Conservation (phyloP, 2,113 vertebrate genomes). For the Callipepla californica region DNA sequence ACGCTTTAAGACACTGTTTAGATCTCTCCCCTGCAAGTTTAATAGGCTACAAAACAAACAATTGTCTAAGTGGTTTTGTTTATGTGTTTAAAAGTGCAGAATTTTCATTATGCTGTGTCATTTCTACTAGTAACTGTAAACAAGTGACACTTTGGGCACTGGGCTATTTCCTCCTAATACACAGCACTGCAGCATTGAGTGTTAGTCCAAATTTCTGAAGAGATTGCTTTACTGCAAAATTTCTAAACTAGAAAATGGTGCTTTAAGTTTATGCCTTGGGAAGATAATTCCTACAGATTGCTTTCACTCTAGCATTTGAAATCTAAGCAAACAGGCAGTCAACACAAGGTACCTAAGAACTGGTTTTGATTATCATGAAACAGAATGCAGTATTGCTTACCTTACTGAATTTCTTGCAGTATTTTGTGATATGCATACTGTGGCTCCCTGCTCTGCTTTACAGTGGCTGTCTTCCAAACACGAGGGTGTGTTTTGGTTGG, state of each 20-base stretch:
- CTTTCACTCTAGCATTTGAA: not conserved
- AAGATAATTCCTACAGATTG: constrained; percentile 30
- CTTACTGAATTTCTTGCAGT: not conserved
- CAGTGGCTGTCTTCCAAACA: accelerated
- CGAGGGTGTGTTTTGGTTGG: not conserved
- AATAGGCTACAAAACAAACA: not conserved
- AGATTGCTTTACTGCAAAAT: not conserved
- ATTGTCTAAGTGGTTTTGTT: not conserved
- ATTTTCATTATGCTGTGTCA: not conserved
- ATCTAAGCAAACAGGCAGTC: constrained; percentile 31
- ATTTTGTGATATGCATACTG: not conserved
- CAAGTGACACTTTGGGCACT: not conserved
- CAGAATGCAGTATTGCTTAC: not conserved
- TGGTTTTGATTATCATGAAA: not conserved
- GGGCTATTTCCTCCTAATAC: not conserved
- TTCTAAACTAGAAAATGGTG: constrained; percentile 22
- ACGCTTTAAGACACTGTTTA: not conserved
- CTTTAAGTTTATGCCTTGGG: not conserved
- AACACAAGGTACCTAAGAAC: not conserved
- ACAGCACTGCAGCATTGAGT: not conserved
- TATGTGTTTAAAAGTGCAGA: not conserved
- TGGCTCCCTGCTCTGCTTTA: not conserved
- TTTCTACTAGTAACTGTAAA: not conserved
- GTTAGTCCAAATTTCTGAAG: not conserved
- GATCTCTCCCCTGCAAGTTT: not conserved